Evolutionary conservation across 2,113 vertebrate genomes (phyloP).

Genomic region (Apus apus): DNA sequence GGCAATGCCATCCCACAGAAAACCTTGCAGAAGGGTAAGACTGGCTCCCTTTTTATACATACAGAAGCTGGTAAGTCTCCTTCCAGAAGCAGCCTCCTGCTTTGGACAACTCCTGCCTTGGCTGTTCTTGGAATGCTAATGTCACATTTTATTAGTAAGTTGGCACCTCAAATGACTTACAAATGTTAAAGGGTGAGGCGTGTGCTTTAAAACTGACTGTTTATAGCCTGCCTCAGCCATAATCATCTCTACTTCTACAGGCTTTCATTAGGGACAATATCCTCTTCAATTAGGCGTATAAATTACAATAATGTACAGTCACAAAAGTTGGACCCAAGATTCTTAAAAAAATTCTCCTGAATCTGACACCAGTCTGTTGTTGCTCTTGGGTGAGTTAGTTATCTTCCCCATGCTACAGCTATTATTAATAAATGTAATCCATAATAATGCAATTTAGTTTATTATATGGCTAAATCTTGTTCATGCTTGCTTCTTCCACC

Average conservation of each 20-base stretch:
- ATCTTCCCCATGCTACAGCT: background rate
- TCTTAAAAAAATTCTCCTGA: background rate
- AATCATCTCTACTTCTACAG: background rate
- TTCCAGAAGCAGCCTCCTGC: conserved; percentile 31
- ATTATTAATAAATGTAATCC: conserved; percentile 42
- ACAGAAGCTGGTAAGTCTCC: conserved; percentile 5
- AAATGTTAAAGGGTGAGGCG: conserved; percentile 47
- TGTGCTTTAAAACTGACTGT: conserved; percentile 13
- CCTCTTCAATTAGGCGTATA: conserved; percentile 6
- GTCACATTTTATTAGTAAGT: conserved; percentile 59
- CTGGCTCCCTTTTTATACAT: background rate
- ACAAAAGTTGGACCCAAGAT: background rate
- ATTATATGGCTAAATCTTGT: conserved; percentile 55
- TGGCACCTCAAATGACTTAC: conserved; percentile 54
- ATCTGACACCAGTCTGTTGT: background rate
- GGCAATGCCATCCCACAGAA: background rate
- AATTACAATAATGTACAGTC: background rate
- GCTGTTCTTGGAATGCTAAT: conserved; percentile 41
- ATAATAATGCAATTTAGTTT: conserved; percentile 44
- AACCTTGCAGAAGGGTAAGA: background rate
- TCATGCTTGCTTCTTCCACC: conserved; percentile 16
- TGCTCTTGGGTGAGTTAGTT: background rate
- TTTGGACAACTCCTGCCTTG: conserved; percentile 50
- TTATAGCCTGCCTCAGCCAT: conserved; percentile 38
- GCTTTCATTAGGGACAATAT: conserved; percentile 12